phyloP scores from a whole-genome alignment of 2,797 vertebrate species.

The Sarcoramphus papa region DNA sequence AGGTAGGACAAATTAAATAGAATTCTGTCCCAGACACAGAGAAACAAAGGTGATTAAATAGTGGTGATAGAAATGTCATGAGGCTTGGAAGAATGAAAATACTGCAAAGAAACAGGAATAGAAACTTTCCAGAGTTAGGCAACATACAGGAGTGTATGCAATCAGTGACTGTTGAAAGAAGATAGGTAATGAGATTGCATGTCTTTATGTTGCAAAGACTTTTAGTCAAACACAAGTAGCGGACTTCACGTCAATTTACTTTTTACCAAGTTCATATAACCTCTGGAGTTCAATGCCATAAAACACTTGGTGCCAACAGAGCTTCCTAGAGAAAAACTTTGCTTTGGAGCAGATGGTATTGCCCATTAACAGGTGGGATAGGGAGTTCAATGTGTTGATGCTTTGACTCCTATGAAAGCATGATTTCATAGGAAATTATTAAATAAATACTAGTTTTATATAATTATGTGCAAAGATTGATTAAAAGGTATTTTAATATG shows the following conservation, averaged over 20 bases:
- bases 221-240: background rate
- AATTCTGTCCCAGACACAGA: background rate
- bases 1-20: background rate
- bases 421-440: background rate
- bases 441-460: background rate
- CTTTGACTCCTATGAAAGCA: background rate
- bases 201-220: background rate
- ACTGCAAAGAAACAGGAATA: background rate
- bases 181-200: background rate
- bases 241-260: accelerated
- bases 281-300: background rate
- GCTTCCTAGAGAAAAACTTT: background rate
- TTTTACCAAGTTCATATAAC: background rate
- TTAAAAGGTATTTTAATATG: background rate
- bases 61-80: background rate
- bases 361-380: background rate
- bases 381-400: too few species aligned
- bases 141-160: too few species aligned
- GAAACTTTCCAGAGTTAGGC: background rate
- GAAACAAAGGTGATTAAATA: background rate
- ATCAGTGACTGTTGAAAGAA: background rate
- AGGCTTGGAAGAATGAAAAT: background rate
- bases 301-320: background rate
- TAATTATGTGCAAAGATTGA: accelerated
- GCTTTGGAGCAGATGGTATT: background rate